phyloP scores from a whole-genome alignment of 2,888 invertebrate species.

The Andrena flavipes region DNA sequence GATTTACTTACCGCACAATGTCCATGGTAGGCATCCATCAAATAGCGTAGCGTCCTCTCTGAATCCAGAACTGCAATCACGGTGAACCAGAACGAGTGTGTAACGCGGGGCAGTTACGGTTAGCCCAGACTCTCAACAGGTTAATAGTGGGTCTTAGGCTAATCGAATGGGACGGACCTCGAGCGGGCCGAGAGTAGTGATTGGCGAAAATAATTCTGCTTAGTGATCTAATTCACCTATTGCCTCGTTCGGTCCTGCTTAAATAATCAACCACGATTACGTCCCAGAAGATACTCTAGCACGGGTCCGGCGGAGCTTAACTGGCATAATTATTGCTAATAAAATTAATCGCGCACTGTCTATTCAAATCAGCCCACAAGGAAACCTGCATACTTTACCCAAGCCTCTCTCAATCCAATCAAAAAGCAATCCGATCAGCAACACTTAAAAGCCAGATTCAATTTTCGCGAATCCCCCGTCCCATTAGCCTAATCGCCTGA shows the following conservation, averaged over 20 bases:
- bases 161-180: constrained; percentile 56
- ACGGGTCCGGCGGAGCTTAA: constrained; percentile 9
- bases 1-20: not conserved
- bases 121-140: constrained; percentile 57
- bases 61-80: constrained; percentile 22
- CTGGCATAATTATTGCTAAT: constrained; percentile 51
- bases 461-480: not conserved
- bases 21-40: not conserved
- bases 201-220: constrained; percentile 60
- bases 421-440: not conserved
- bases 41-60: constrained; percentile 8
- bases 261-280: constrained; percentile 52
- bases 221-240: constrained; percentile 58
- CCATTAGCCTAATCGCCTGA: not conserved
- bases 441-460: too few species aligned
- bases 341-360: not conserved
- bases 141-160: constrained; percentile 57
- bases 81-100: constrained; percentile 30
- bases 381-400: not conserved
- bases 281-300: not conserved
- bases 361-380: not conserved
- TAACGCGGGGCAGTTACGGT: constrained; percentile 35
- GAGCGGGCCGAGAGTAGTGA: constrained; percentile 38
- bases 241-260: constrained; percentile 54
- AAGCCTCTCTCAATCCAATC: not conserved